These are phyloP conservation scores for Drosophila pallidifrons DNA, from an alignment of 1,140 invertebrate species.

Conservation along the genomic window DNA sequence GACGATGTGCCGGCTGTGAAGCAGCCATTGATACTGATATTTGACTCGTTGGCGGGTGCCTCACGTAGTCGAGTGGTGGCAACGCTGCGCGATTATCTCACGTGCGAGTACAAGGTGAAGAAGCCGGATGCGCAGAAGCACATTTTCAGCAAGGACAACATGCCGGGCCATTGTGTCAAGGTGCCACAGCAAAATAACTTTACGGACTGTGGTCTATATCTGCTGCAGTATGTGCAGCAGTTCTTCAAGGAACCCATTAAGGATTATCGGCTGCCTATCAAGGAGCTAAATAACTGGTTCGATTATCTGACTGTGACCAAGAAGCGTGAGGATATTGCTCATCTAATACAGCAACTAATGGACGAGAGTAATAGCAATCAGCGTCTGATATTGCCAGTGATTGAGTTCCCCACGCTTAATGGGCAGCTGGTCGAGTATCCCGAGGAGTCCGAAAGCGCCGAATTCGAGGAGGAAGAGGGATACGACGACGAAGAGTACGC, in stretches of 20 bases:
- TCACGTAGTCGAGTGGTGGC: constrained; percentile 93
- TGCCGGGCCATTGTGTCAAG: constrained; percentile 93
- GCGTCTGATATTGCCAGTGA: constrained; percentile 87
- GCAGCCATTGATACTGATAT: constrained; percentile 95
- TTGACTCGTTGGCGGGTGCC: constrained; percentile 96
- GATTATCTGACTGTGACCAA: constrained; percentile 91
- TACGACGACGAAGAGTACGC: constrained; percentile 66
- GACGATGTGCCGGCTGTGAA: constrained; percentile 72
- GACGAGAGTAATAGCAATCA: constrained; percentile 86
- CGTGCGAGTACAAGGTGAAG: constrained; percentile 95
- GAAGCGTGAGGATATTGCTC: constrained; percentile 92
- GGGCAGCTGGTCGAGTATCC: constrained; percentile 85
- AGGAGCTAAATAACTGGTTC: constrained; percentile 91
- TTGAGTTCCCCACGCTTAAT: constrained; percentile 88
- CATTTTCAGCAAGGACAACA: constrained; percentile 91
- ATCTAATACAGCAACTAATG: constrained; percentile 90
- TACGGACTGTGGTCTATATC: constrained; percentile 97
- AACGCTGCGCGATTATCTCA: constrained; percentile 95
- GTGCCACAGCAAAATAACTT: constrained; percentile 98
- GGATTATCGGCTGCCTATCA: constrained; percentile 91
- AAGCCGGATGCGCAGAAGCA: constrained; percentile 84
- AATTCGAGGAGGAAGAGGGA: constrained; percentile 83
- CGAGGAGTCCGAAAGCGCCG: constrained; percentile 74
- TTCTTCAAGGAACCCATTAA: constrained; percentile 94
- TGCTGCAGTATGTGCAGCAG: constrained; percentile 97